Base-by-base conservation (phyloP, 2,113 vertebrate genomes). In the Zosterops hypoxanthus region DNA sequence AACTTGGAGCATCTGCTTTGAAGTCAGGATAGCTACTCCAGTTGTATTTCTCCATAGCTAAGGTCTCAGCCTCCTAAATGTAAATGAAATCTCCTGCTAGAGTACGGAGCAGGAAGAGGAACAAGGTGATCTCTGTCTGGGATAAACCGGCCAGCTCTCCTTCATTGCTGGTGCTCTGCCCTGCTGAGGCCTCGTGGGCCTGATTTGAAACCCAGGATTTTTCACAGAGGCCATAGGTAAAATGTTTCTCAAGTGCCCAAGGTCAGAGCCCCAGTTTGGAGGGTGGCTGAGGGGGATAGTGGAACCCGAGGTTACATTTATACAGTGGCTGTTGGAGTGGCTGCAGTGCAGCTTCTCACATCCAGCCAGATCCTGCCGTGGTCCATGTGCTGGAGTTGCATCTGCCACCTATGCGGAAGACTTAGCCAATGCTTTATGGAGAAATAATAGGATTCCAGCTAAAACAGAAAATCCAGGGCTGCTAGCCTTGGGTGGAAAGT, bases 11-110 rank as follows among this genome's bases (percentile, higher is more conserved):
- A 0, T 44, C 50, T 93, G 25, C 81, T 96, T 68, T 92, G 82
- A 97, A 92, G 88, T 64, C 56, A 50, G 47, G 25, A 10, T 33
- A 75, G 69, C 36, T 86, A 36, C 88, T 93, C 44, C 65, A 82
- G 33, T 25, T 72, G 23, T 84, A 21, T 92, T 80, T 53, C 69
- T 68, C 21, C 18, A 5, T 52, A 64, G 41, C 20, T 68, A 60
- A 81, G 34, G 23, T 68, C 44, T 80, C 42, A 0, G 9, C 72
- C 65, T 82, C 53, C 36, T 69, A 36, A 81, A 36, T 44, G 34
- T 78, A 63, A 69, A 80, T 59, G 41, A 78, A 82, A 84, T 55
- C 72, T 91, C 14, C 52, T 85, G 26, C 33, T 52, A 21, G 52
- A 69, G 24, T n/a, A 68, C 41, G 28, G 53, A 89, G 41, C 33